Base-by-base conservation (phyloP, 2,888 invertebrate species). In the Apocheima hispidaria region DNA sequence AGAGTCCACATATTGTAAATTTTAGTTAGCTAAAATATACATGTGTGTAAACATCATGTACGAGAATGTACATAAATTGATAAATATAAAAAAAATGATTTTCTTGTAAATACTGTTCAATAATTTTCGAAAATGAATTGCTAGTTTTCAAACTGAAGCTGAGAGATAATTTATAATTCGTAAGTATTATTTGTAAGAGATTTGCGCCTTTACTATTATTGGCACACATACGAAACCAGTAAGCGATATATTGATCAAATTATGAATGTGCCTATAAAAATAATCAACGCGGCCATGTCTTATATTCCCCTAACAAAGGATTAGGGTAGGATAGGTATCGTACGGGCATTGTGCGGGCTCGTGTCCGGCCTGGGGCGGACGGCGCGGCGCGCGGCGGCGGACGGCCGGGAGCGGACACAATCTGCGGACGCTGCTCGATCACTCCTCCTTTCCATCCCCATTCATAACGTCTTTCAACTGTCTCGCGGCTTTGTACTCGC, bases 391-490 rank as follows among this genome's bases (percentile, higher is more conserved):
- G 38, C 68, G 63, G 65, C 56, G 67, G 63, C 68, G 68, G 62
- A n/a, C n/a, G n/a, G n/a, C 55, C 44, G 63, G 59, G 58, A 38
- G 18, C 38, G 65, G 66, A 66, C 68, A 65, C 61, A 65, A 60
- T 65, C 68, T 57, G 71, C 81, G 84, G 83, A 81, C 86, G 80
- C 78, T 71, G 82, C 82, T 88, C 90, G 85, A 90, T 92, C 92
- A 92, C 92, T 92, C 91, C 91, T 90, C 88, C 86, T 82, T 82
- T 81, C 83, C 81, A 84, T 77, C 79, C 79, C 88, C 84, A 90
- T 91, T 90, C 89, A 89, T 86, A 83, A 84, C 75, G 88, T 87
- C 90, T 88, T 88, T 89, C 86, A 89, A 85, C 87, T 74, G 86
- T 90, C 86, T 82, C 78, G 64, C 72, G 75, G 72, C 82, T 84